phyloP scores from a whole-genome alignment of 2,113 vertebrate genomes.

The Syngnathoides biaculeatus region DNA sequence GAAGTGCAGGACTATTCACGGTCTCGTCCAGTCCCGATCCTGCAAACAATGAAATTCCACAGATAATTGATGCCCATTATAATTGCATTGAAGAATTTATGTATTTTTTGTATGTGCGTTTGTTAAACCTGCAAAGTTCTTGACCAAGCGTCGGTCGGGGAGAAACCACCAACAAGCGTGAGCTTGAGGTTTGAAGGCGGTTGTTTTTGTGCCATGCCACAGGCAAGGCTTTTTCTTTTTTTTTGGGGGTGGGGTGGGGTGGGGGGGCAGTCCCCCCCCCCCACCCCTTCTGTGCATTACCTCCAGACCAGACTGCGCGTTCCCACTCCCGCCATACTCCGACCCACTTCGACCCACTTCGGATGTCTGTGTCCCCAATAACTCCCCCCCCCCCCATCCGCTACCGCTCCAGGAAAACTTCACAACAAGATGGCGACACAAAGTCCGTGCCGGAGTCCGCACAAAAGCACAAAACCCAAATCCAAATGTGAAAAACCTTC shows the following conservation, averaged over 20 bases:
- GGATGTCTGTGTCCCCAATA: slow-evolving; percentile 43
- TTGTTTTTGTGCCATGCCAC: slow-evolving; percentile 62
- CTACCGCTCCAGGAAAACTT: slow-evolving; percentile 26
- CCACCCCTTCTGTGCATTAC: slow-evolving; percentile 48
- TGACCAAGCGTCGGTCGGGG: too few species aligned
- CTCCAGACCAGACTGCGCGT: slow-evolving; percentile 53
- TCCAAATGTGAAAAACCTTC: not conserved
- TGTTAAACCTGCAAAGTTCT: too few species aligned
- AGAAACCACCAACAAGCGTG: too few species aligned
- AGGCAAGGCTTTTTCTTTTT: slow-evolving; percentile 40
- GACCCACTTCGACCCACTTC: slow-evolving; percentile 56
- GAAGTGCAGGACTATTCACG: too few species aligned
- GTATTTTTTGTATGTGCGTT: too few species aligned
- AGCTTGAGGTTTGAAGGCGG: slow-evolving; percentile 10
- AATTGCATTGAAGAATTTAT: too few species aligned
- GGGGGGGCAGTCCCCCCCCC: too few species aligned
- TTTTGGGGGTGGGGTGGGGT: not conserved
- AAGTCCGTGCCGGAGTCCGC: slow-evolving; percentile 12
- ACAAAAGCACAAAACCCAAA: slow-evolving; percentile 13
- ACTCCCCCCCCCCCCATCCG: slow-evolving; percentile 34
- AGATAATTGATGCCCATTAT: too few species aligned
- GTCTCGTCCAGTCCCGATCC: too few species aligned
- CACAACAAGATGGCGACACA: slow-evolving; percentile 27
- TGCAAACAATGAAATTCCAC: too few species aligned
- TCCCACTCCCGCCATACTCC: slow-evolving; percentile 25